These are phyloP conservation scores for Scotopteryx bipunctaria DNA, from an alignment of 2,888 invertebrate genomes.

Conservation along the genomic window DNA sequence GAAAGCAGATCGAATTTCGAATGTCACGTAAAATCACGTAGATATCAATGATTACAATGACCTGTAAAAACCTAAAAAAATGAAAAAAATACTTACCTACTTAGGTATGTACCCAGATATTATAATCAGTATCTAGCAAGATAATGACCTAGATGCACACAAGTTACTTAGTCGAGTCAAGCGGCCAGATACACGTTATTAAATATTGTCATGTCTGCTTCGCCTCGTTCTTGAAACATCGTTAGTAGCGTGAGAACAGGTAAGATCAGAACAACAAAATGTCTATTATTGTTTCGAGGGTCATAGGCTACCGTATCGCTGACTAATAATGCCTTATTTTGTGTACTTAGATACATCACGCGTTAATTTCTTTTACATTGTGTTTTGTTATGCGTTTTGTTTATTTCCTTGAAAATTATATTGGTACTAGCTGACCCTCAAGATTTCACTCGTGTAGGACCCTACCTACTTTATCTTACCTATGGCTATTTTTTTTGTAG, in stretches of 20 bases:
- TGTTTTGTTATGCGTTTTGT: not conserved
- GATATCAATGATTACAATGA: too few relatives aligned
- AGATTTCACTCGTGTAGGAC: too few relatives aligned
- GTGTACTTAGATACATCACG: constrained; percentile 7
- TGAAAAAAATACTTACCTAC: too few relatives aligned
- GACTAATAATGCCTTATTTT: constrained; percentile 30
- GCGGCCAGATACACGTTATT: constrained; percentile 7
- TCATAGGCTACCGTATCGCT: constrained; percentile 44
- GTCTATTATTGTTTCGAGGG: constrained; percentile 65
- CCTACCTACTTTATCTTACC: too few relatives aligned
- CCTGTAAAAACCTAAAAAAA: too few relatives aligned
- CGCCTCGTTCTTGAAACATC: constrained; percentile 34
- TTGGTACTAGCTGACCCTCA: not conserved
- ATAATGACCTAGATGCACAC: too few relatives aligned
- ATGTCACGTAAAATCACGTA: too few relatives aligned
- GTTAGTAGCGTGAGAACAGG: constrained; percentile 64
- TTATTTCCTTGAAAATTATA: constrained; percentile 5
- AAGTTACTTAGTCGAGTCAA: not conserved
- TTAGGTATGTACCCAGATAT: not conserved
- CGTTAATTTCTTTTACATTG: constrained; percentile 4
- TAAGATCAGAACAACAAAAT: constrained; percentile 46
- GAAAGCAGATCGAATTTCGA: too few relatives aligned
- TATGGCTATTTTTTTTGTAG: too few relatives aligned
- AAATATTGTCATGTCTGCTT: constrained; percentile 12
- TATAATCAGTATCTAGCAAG: too few relatives aligned